Conservation (phyloP, 2,888 invertebrate species). For the Eulithis prunata region DNA sequence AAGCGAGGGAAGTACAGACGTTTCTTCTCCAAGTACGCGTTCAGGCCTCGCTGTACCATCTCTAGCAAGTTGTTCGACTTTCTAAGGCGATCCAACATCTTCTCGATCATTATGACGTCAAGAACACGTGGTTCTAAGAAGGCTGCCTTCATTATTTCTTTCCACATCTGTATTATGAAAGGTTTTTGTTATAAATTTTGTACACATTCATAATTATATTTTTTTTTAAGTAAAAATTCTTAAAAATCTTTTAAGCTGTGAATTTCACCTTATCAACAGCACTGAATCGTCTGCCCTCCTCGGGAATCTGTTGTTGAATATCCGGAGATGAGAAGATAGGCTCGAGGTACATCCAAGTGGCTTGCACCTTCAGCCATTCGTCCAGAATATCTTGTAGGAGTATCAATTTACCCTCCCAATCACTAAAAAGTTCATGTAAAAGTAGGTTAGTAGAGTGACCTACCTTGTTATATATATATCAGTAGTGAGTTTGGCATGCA, state of each 20-base stretch:
- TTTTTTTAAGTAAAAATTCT: too few relatives aligned
- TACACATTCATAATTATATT: neutral
- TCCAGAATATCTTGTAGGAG: constrained; percentile 96
- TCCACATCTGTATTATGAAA: constrained; percentile 90
- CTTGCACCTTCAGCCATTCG: constrained; percentile 97
- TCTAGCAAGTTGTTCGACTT: constrained; percentile 95
- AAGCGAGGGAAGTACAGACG: constrained; percentile 96
- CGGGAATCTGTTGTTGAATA: constrained; percentile 98
- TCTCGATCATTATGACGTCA: constrained; percentile 93
- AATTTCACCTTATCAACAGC: constrained; percentile 93
- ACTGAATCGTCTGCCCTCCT: constrained; percentile 96
- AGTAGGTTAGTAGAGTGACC: too few relatives aligned
- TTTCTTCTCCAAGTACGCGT: constrained; percentile 97
- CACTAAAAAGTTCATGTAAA: constrained; percentile 75
- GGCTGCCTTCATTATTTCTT: constrained; percentile 95
- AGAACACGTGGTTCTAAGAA: constrained; percentile 91
- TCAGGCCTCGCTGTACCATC: constrained; percentile 95
- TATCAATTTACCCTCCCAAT: constrained; percentile 95
- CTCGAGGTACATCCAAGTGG: constrained; percentile 98
- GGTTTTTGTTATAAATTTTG: constrained; percentile 12
- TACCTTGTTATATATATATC: too few relatives aligned
- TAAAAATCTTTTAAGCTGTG: neutral
- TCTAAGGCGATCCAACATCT: constrained; percentile 95
- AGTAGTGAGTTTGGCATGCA: too few relatives aligned
- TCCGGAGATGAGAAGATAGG: constrained; percentile 98